These are phyloP conservation scores for Eublepharis macularius DNA, from an alignment of 2,113 vertebrate species.

Conservation along the genomic window DNA sequence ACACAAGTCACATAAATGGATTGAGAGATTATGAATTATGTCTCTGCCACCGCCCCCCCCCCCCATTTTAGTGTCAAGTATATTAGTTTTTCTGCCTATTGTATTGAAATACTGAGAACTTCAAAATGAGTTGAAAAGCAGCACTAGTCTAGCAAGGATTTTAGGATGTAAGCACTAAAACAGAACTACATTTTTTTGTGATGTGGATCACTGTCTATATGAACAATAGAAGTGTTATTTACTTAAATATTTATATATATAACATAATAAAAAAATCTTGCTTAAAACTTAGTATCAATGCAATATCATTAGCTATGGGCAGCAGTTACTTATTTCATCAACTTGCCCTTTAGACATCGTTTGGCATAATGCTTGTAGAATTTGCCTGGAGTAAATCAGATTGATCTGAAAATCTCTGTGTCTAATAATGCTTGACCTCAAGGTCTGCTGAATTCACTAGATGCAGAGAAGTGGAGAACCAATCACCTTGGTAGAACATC, in stretches of 20 bases:
- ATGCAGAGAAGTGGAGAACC: constrained; percentile 66
- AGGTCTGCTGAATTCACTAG: constrained; percentile 71
- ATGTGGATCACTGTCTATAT: background rate
- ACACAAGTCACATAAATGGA: background rate
- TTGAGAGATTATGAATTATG: background rate
- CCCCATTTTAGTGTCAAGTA: background rate
- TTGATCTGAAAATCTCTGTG: constrained; percentile 74
- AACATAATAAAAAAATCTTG: background rate
- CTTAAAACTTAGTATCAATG: background rate
- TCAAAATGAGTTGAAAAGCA: constrained; percentile 29
- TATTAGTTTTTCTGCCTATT: background rate
- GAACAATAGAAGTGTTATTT: background rate
- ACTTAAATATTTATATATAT: background rate
- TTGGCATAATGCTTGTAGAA: constrained; percentile 69
- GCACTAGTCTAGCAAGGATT: constrained; percentile 2
- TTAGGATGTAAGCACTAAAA: constrained; percentile 8
- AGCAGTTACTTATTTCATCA: constrained; percentile 56
- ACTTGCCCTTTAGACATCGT: constrained; percentile 54
- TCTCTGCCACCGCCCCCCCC: too few relatives aligned
- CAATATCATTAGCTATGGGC: constrained; percentile 54
- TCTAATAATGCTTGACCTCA: constrained; percentile 72
- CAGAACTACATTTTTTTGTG: background rate
- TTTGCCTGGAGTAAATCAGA: constrained; percentile 64
- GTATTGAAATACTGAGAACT: background rate
- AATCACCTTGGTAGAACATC: constrained; percentile 63